Evolutionary conservation across 2,888 invertebrate species (phyloP).

Genomic region (Synanthedon andrenaeformis): DNA sequence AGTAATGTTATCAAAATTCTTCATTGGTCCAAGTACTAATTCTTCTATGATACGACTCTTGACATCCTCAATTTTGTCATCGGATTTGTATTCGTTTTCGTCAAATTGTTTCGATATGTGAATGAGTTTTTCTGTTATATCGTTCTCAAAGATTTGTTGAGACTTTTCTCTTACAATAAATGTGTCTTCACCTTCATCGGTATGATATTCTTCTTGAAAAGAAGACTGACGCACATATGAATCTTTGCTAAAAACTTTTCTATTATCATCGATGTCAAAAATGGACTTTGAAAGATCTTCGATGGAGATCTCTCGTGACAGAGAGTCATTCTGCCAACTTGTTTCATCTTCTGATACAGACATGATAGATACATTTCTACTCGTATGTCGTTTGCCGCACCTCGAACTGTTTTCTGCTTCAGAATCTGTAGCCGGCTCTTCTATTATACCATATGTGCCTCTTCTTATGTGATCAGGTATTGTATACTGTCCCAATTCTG

Average conservation of each 20-base stretch:
- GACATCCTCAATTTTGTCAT: constrained; percentile 44
- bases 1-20: constrained; percentile 44
- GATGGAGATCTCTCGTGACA: constrained; percentile 70
- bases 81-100: constrained; percentile 41
- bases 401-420: constrained; percentile 57
- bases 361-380: constrained; percentile 73
- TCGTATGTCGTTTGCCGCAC: constrained; percentile 13
- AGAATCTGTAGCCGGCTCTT: constrained; percentile 64
- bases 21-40: constrained; percentile 44
- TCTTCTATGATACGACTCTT: constrained; percentile 59
- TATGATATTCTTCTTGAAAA: constrained; percentile 59
- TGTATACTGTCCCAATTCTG: constrained; percentile 61
- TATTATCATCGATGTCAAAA: constrained; percentile 61
- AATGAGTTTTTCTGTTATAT: constrained; percentile 59
- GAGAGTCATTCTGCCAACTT: constrained; percentile 64
- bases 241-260: constrained; percentile 65
- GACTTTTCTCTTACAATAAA: constrained; percentile 49
- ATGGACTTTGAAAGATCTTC: constrained; percentile 69
- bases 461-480: constrained; percentile 55
- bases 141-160: constrained; percentile 56
- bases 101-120: constrained; percentile 60
- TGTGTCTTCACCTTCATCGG: constrained; percentile 52
- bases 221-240: constrained; percentile 55
- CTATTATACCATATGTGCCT: constrained; percentile 60
- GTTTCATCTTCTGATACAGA: constrained; percentile 75